phyloP scores from a whole-genome alignment of 1,140 invertebrate genomes.

The Thalassaphorura encarpata region DNA sequence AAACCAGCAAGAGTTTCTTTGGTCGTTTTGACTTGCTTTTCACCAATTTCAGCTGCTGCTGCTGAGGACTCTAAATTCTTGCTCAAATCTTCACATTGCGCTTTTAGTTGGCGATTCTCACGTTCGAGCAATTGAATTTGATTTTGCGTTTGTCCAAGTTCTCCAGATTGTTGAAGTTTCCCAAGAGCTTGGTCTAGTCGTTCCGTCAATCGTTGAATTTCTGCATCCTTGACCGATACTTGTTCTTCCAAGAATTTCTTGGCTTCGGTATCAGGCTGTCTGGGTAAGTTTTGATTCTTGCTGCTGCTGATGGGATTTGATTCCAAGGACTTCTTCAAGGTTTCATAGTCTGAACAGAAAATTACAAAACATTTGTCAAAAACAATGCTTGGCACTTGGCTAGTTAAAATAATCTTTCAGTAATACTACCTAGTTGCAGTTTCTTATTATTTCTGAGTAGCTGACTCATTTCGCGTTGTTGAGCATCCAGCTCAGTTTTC shows the following conservation, averaged over 20 bases:
- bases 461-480: constrained; percentile 20
- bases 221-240: constrained; percentile 15
- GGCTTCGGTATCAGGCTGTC: no score
- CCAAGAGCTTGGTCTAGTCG: constrained; percentile 18
- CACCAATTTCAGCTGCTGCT: not conserved
- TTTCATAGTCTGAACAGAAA: constrained; percentile 20
- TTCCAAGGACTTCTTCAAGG: constrained; percentile 7
- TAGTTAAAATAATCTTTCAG: no score
- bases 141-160: constrained; percentile 14
- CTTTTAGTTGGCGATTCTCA: constrained; percentile 18
- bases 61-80: not conserved
- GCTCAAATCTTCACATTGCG: constrained; percentile 5
- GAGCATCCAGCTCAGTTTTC: constrained; percentile 22
- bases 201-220: constrained; percentile 5
- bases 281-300: no score
- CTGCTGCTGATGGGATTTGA: no score
- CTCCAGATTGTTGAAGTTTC: constrained; percentile 16
- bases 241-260: not conserved
- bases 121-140: constrained; percentile 20
- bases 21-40: constrained; percentile 13
- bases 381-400: no score
- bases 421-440: constrained; percentile 22
- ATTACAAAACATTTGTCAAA: no score
- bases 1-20: constrained; percentile 11
- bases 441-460: constrained; percentile 25